Evolutionary conservation across 1,140 invertebrate genomes (phyloP).

Genomic region (Belonocnema kinseyi): DNA sequence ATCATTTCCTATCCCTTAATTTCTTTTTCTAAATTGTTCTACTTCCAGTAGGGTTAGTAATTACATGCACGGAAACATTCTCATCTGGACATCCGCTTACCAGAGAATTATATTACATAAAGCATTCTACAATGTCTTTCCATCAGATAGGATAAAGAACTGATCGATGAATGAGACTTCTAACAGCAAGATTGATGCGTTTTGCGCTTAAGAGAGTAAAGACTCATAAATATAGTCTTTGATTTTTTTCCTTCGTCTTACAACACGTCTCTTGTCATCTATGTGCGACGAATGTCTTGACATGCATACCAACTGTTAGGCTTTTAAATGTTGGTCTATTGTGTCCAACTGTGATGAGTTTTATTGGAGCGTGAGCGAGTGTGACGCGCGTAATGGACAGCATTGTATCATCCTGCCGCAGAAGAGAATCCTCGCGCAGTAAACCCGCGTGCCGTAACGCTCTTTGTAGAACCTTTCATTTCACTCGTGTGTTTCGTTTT

Average conservation of each 20-base stretch:
- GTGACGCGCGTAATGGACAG: conserved; percentile 60
- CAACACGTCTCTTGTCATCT: background rate
- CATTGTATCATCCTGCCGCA: conserved; percentile 49
- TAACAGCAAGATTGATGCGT: conserved; percentile 12
- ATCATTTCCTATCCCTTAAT: too few relatives aligned
- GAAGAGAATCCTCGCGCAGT: background rate
- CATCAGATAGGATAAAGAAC: background rate
- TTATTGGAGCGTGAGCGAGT: conserved; percentile 60
- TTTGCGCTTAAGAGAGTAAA: conserved; percentile 11
- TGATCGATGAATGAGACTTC: conserved; percentile 42
- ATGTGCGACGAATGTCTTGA: conserved; percentile 32
- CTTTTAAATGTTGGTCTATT: conserved; percentile 50
- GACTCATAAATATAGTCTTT: conserved; percentile 35
- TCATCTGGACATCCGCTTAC: background rate
- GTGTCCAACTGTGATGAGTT: conserved; percentile 53
- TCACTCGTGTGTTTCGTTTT: too few relatives aligned
- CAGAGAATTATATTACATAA: background rate
- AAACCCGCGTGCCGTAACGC: conserved; percentile 16
- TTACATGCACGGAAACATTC: background rate
- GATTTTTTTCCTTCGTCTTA: conserved; percentile 4
- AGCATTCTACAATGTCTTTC: conserved; percentile 10
- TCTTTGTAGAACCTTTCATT: conserved; percentile 3
- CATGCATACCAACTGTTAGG: conserved; percentile 46
- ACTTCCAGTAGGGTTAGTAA: too few relatives aligned
- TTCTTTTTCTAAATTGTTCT: too few relatives aligned